A percentile compares a stretch with the other conserved stretches of the same genome.
Conservation (phyloP, 2,888 invertebrate genomes). For the Monochamus alternatus region DNA sequence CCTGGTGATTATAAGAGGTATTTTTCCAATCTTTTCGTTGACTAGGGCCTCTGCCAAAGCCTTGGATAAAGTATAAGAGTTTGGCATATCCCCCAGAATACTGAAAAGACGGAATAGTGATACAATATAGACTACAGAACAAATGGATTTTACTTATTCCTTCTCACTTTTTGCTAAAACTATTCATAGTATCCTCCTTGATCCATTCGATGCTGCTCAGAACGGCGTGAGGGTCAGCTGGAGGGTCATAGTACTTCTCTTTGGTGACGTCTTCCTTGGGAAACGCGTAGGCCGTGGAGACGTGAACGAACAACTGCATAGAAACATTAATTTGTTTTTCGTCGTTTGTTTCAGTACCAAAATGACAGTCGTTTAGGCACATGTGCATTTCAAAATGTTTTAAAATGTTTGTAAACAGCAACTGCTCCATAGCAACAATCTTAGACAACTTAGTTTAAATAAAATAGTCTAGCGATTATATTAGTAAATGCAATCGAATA, state of each 20-base stretch:
- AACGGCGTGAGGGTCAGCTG: slow-evolving; percentile 62
- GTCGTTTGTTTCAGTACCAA: too few relatives aligned
- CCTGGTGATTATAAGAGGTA: slow-evolving; percentile 87
- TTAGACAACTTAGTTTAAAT: too few relatives aligned
- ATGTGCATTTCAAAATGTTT: too few relatives aligned
- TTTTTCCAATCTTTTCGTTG: slow-evolving; percentile 81
- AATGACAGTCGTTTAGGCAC: too few relatives aligned
- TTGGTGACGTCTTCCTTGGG: slow-evolving; percentile 84
- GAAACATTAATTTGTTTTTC: background rate
- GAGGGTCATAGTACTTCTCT: slow-evolving; percentile 84
- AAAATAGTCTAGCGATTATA: too few relatives aligned
- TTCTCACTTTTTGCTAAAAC: slow-evolving; percentile 55
- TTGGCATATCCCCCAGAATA: slow-evolving; percentile 84
- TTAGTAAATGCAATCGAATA: too few relatives aligned
- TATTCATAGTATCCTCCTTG: slow-evolving; percentile 53
- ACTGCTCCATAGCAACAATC: too few relatives aligned
- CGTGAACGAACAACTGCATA: slow-evolving; percentile 79
- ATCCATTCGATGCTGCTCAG: slow-evolving; percentile 57
- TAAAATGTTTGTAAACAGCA: too few relatives aligned
- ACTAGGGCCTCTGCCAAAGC: slow-evolving; percentile 90
- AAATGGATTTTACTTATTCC: background rate
- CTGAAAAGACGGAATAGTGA: slow-evolving; percentile 67
- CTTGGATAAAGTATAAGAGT: slow-evolving; percentile 96
- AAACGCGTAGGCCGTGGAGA: slow-evolving; percentile 94
- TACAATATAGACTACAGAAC: slow-evolving; percentile 28